These are phyloP conservation scores for Panthera leo DNA, from an alignment of 2,113 vertebrate species.

Conservation along the genomic window DNA sequence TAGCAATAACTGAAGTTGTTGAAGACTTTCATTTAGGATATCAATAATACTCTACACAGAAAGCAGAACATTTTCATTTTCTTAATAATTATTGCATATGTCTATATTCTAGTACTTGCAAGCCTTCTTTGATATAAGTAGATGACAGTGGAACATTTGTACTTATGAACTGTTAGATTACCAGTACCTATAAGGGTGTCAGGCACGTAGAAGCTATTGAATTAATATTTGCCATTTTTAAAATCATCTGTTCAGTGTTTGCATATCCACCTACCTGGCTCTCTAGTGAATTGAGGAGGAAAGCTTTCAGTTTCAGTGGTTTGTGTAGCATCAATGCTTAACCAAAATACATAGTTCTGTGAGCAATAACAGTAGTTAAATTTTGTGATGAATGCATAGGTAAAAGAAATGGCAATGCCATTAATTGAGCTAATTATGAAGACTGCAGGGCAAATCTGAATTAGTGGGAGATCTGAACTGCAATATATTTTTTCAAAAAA, in stretches of 20 bases:
- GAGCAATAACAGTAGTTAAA: background rate
- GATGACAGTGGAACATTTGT: background rate
- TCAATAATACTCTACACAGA: background rate
- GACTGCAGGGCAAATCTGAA: background rate
- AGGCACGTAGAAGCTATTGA: background rate
- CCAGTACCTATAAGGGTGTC: background rate
- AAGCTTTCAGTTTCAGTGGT: background rate
- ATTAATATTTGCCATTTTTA: background rate
- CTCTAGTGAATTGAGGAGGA: background rate
- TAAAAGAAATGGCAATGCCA: background rate
- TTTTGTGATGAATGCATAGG: background rate
- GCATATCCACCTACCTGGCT: background rate
- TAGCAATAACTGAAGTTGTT: background rate
- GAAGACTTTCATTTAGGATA: background rate
- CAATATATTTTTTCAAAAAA: background rate
- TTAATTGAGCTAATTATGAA: background rate
- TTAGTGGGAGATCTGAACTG: background rate
- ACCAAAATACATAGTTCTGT: background rate
- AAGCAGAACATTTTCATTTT: background rate
- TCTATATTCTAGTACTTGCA: background rate
- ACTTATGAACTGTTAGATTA: background rate
- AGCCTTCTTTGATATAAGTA: background rate
- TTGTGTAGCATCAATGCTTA: background rate
- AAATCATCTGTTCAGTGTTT: background rate
- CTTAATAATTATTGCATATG: background rate